These are phyloP conservation scores for Pseudomyrmex sp. DNA, from an alignment of 1,140 invertebrate genomes.

Conservation along the genomic window DNA sequence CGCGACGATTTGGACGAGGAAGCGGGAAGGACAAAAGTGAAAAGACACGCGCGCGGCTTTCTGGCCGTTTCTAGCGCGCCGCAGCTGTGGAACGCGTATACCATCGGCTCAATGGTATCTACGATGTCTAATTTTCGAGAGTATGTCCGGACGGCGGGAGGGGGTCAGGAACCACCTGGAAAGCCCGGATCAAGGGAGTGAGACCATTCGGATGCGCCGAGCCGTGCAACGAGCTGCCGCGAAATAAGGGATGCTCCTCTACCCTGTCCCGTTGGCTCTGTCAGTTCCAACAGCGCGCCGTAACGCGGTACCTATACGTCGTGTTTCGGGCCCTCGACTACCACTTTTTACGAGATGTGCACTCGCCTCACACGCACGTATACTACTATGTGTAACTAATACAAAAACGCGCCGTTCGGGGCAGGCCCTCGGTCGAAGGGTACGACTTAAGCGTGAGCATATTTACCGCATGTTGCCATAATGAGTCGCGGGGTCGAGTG, in stretches of 20 bases:
- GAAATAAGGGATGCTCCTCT: slow-evolving; percentile 82
- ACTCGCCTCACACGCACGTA: slow-evolving; percentile 40
- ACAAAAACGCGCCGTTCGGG: slow-evolving; percentile 21
- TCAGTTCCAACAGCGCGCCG: slow-evolving; percentile 26
- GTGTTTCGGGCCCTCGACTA: slow-evolving; percentile 47
- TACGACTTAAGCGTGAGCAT: slow-evolving; percentile 78
- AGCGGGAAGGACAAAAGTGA: slow-evolving; percentile 24
- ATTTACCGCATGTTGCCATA: slow-evolving; percentile 84
- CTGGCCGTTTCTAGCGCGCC: slow-evolving; percentile 41
- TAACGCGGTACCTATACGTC: slow-evolving; percentile 9
- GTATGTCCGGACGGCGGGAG: slow-evolving; percentile 40
- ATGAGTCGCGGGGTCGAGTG: slow-evolving; percentile 76
- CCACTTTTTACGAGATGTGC: slow-evolving; percentile 60
- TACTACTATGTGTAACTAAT: slow-evolving; percentile 55
- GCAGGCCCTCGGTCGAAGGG: slow-evolving; percentile 57
- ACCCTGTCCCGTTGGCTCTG: slow-evolving; percentile 57
- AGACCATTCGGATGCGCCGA: slow-evolving; percentile 82
- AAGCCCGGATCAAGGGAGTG: slow-evolving; percentile 75
- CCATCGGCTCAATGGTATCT: slow-evolving; percentile 59
- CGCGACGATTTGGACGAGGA: too few species aligned
- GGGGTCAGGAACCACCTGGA: slow-evolving; percentile 80
- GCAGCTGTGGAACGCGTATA: slow-evolving; percentile 64
- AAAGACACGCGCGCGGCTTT: slow-evolving; percentile 25
- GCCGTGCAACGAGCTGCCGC: slow-evolving; percentile 83
- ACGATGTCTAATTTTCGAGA: slow-evolving; percentile 72